Evolutionary conservation across 1,140 invertebrate species (phyloP).

Genomic region (Ceratina japonica): DNA sequence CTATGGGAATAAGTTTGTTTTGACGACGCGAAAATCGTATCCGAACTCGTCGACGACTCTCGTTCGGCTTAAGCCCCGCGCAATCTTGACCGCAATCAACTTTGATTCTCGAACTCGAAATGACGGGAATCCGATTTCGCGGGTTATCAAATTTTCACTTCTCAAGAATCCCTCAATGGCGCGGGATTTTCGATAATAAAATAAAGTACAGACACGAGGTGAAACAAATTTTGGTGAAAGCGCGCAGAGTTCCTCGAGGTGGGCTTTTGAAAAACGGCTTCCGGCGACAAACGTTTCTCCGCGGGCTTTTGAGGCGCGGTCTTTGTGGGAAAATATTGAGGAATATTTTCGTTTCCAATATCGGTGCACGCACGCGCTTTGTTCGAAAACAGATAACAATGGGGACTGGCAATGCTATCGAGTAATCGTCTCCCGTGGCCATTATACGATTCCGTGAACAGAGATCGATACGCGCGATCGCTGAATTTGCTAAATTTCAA

Average conservation of each 20-base stretch:
- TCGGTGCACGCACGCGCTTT: not conserved
- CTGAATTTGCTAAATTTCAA: not conserved
- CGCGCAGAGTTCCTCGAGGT: not conserved
- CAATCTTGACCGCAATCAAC: not conserved
- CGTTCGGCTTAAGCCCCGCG: not conserved
- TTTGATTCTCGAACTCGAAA: no score
- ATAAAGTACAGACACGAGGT: no score
- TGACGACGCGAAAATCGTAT: not conserved
- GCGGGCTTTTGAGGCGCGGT: not conserved
- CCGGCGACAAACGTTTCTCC: not conserved
- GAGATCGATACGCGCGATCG: not conserved
- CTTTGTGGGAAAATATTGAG: not conserved
- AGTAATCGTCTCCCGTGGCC: conserved; percentile 1
- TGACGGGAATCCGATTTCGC: no score
- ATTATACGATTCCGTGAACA: not conserved
- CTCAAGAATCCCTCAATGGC: no score
- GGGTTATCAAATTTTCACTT: no score
- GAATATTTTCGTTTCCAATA: not conserved
- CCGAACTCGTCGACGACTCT: no score
- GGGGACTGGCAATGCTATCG: not conserved
- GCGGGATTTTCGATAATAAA: no score
- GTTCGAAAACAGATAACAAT: not conserved
- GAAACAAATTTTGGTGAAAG: no score
- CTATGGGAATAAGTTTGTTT: conserved; percentile 41
- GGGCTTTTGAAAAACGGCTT: not conserved